phyloP scores from a whole-genome alignment of 2,888 invertebrate genomes.

The Drosophila rubida region DNA sequence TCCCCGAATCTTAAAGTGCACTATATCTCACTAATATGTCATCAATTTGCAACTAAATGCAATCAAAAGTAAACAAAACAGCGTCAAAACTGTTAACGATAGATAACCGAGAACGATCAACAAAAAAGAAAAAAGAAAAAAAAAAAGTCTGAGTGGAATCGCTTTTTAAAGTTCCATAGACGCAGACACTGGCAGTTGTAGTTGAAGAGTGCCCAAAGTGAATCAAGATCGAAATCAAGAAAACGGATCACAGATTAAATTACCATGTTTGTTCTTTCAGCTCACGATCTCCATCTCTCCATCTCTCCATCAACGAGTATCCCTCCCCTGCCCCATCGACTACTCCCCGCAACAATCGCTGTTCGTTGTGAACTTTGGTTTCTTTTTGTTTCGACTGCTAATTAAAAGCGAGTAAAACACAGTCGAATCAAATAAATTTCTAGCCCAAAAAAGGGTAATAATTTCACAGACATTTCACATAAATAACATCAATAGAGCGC shows the following conservation, averaged over 20 bases:
- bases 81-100: conserved; percentile 73
- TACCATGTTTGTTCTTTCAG: conserved; percentile 65
- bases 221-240: conserved; percentile 71
- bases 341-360: too few species aligned
- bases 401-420: conserved; percentile 80
- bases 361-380: conserved; percentile 26
- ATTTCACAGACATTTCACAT: conserved; percentile 78
- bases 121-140: conserved; percentile 6
- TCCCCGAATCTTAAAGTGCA: conserved; percentile 41
- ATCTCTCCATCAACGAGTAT: not conserved
- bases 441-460: conserved; percentile 70
- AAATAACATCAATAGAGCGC: conserved; percentile 77
- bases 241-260: conserved; percentile 72
- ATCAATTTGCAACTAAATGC: conserved; percentile 80
- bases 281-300: conserved; percentile 21
- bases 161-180: conserved; percentile 73
- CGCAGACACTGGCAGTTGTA: conserved; percentile 27
- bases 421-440: conserved; percentile 76
- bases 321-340: too few species aligned
- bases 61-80: conserved; percentile 71
- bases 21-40: conserved; percentile 71
- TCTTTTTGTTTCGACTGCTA: conserved; percentile 63
- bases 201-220: conserved; percentile 78
- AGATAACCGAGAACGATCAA: conserved; percentile 29
- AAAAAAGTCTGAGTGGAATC: conserved; percentile 47